Evolutionary conservation across 1,140 invertebrate genomes (phyloP).

Genomic region (Lordiphosa stackelbergi): DNA sequence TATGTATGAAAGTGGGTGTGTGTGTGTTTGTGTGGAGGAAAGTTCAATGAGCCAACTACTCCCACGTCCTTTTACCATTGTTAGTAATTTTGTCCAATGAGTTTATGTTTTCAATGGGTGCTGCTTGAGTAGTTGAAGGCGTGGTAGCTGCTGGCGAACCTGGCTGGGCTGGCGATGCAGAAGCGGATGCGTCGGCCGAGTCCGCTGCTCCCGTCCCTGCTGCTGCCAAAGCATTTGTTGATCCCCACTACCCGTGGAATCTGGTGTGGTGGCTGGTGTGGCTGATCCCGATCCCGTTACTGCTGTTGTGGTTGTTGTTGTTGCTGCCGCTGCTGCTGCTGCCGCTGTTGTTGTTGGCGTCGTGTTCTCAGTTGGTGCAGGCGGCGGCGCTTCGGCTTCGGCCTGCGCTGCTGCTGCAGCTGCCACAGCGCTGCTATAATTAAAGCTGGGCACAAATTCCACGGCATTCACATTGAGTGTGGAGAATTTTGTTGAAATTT

Average conservation of each 20-base stretch:
- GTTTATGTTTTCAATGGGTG: conserved; percentile 61
- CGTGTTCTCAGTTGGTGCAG: conserved; percentile 8
- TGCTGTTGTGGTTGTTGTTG: too few species aligned
- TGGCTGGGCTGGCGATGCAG: conserved; percentile 68
- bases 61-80: conserved; percentile 61
- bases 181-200: conserved; percentile 49
- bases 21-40: background rate
- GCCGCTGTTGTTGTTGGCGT: conserved; percentile 15
- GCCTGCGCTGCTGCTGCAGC: conserved; percentile 74
- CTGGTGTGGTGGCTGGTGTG: conserved; percentile 74
- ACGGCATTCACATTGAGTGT: conserved; percentile 96
- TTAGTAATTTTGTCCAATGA: conserved; percentile 63
- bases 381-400: conserved; percentile 27
- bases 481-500: conserved; percentile 90
- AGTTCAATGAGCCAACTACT: conserved; percentile 12
- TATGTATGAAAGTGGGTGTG: conserved; percentile 2
- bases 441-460: conserved; percentile 97
- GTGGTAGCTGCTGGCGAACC: conserved; percentile 76
- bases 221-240: conserved; percentile 59
- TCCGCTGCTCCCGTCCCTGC: conserved; percentile 24
- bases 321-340: conserved; percentile 3
- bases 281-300: conserved; percentile 44
- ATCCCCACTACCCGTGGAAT: conserved; percentile 64
- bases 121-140: conserved; percentile 46
- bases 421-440: conserved; percentile 79